Evolutionary conservation across 2,888 invertebrate genomes (phyloP).

Genomic region (Drepana falcataria): DNA sequence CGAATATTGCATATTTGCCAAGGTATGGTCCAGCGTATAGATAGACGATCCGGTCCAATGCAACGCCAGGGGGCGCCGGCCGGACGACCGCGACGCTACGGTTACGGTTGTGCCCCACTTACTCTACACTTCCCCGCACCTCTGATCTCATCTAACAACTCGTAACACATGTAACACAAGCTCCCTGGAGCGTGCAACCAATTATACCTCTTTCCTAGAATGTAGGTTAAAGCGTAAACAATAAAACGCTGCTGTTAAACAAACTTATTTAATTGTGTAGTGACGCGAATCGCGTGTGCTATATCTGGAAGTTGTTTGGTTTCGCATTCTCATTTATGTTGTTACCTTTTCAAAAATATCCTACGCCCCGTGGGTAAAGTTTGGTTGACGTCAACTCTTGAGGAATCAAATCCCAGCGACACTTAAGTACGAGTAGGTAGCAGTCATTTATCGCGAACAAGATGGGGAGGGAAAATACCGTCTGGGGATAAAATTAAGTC

Average conservation of each 20-base stretch:
- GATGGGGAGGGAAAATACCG: no score
- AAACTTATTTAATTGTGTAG: slow-evolving; percentile 7
- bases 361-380: no score
- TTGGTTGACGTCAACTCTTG: no score
- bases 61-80: background rate
- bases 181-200: slow-evolving; percentile 37
- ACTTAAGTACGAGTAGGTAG: no score
- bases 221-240: slow-evolving; percentile 49
- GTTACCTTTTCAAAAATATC: background rate
- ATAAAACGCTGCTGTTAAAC: slow-evolving; percentile 31
- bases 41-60: background rate
- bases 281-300: slow-evolving; percentile 14
- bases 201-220: slow-evolving; percentile 35
- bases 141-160: slow-evolving; percentile 50
- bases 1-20: no score
- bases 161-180: slow-evolving; percentile 56
- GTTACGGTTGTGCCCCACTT: slow-evolving; percentile 36
- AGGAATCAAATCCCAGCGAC: no score
- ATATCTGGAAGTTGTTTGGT: slow-evolving; percentile 5
- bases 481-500: no score
- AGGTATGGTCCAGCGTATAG: no score
- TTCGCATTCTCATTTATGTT: background rate
- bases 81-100: slow-evolving; percentile 4
- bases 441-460: no score
- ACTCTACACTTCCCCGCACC: slow-evolving; percentile 34